phyloP scores from a whole-genome alignment of 1,140 invertebrate species.

The Papilio dardanus region DNA sequence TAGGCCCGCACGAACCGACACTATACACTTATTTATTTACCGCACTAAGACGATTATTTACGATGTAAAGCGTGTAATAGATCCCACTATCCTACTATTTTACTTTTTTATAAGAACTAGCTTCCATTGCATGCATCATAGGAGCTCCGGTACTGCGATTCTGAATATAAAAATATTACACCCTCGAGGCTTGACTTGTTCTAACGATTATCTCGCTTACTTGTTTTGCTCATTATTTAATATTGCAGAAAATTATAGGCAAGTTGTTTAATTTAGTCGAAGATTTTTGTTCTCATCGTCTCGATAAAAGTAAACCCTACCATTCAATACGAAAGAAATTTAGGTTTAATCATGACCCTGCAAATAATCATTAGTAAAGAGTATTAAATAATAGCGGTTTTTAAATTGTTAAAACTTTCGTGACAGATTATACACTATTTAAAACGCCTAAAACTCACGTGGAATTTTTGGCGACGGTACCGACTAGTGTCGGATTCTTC shows the following conservation, averaged over 20 bases:
- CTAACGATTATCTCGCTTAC: slow-evolving; percentile 33
- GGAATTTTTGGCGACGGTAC: too few species aligned
- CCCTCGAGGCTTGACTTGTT: slow-evolving; percentile 6
- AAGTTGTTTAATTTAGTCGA: not conserved
- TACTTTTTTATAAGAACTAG: slow-evolving; percentile 59
- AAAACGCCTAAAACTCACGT: too few species aligned
- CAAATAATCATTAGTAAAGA: not conserved
- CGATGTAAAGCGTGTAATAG: slow-evolving; percentile 73
- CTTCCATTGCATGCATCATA: slow-evolving; percentile 68
- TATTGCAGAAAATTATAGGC: slow-evolving; percentile 34
- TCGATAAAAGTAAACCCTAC: not conserved
- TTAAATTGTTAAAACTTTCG: too few species aligned
- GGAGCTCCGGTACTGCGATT: slow-evolving; percentile 59
- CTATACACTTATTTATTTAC: slow-evolving; percentile 79
- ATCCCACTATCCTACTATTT: slow-evolving; percentile 56
- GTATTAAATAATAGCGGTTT: slow-evolving; percentile 38
- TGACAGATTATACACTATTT: too few species aligned
- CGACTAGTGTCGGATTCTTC: too few species aligned
- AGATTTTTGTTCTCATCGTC: not conserved
- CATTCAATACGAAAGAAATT: not conserved
- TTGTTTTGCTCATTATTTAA: slow-evolving; percentile 42
- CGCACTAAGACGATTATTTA: slow-evolving; percentile 77
- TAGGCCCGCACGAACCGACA: slow-evolving; percentile 61
- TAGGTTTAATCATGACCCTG: not conserved
- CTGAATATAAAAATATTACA: slow-evolving; percentile 40